Percentiles rank a stretch among this genome's conserved stretches.
These are phyloP conservation scores for Phortica variegata DNA, from an alignment of 1,140 invertebrate genomes.

Conservation along the genomic window DNA sequence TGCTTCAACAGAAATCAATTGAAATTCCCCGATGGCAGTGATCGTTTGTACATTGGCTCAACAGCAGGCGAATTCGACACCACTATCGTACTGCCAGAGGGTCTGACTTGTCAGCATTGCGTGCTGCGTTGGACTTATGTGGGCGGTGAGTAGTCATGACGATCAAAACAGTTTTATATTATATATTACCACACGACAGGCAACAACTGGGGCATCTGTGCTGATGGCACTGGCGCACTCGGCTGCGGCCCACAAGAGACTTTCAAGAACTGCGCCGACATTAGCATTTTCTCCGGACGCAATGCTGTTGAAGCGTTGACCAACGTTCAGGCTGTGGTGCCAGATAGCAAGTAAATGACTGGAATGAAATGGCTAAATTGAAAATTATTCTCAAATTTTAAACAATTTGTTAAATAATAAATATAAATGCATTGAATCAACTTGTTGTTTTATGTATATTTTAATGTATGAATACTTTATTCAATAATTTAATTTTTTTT, in stretches of 20 bases:
- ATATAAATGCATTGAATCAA: no score
- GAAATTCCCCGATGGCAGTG: slow-evolving; percentile 57
- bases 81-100: slow-evolving; percentile 58
- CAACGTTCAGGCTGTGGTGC: background rate
- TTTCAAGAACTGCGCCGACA: slow-evolving; percentile 67
- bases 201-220: slow-evolving; percentile 61
- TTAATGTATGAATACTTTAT: no score
- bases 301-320: background rate
- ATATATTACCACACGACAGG: slow-evolving; percentile 40
- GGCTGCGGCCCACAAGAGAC: slow-evolving; percentile 67
- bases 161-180: slow-evolving; percentile 3
- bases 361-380: no score
- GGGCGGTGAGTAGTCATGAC: slow-evolving; percentile 34
- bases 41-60: slow-evolving; percentile 32
- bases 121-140: slow-evolving; percentile 70
- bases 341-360: no score
- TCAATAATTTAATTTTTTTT: no score
- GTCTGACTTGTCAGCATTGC: slow-evolving; percentile 66
- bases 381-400: no score
- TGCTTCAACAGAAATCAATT: slow-evolving; percentile 63
- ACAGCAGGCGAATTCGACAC: slow-evolving; percentile 49
- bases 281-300: slow-evolving; percentile 58
- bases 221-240: slow-evolving; percentile 40
- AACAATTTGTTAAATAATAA: no score
- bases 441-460: no score